These are phyloP conservation scores for Parazoanthus atlanticus DNA, from an alignment of 92 coral and sea anemone species.

Conservation along the genomic window DNA sequence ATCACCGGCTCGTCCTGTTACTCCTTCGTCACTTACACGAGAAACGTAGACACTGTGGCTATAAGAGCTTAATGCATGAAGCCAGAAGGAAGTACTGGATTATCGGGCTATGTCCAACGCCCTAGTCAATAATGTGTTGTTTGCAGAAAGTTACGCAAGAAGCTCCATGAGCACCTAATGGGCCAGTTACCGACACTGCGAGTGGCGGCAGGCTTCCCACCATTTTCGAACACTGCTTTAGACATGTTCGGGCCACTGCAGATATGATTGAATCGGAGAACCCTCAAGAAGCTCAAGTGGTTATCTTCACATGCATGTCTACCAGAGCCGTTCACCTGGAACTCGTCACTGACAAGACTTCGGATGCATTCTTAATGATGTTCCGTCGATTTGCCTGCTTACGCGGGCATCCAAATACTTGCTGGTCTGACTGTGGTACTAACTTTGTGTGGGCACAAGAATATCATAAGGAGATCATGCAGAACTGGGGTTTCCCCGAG, in stretches of 20 bases:
- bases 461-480: conserved; percentile 52
- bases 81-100: conserved; percentile 49
- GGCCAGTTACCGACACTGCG: conserved; percentile 58
- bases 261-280: conserved; percentile 52
- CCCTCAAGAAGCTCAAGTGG: conserved; percentile 58
- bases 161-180: conserved; percentile 56
- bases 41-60: conserved; percentile 39
- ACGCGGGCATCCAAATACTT: conserved; percentile 61
- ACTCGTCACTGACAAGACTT: conserved; percentile 49
- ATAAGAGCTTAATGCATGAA: conserved; percentile 26
- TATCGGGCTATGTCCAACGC: conserved; percentile 48
- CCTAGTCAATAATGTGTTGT: conserved; percentile 49
- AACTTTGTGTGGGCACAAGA: conserved; percentile 65
- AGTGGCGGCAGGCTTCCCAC: conserved; percentile 43
- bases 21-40: conserved; percentile 31
- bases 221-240: conserved; percentile 58
- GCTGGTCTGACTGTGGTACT: conserved; percentile 66
- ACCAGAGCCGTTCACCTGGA: conserved; percentile 57
- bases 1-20: conserved; percentile 26
- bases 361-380: conserved; percentile 62
- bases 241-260: conserved; percentile 66
- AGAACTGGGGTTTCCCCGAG: conserved; percentile 47
- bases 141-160: conserved; percentile 48
- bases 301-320: conserved; percentile 59
- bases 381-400: conserved; percentile 61